Conservation (phyloP, 2,797 vertebrate species). For the Micrastur ruficollis region DNA sequence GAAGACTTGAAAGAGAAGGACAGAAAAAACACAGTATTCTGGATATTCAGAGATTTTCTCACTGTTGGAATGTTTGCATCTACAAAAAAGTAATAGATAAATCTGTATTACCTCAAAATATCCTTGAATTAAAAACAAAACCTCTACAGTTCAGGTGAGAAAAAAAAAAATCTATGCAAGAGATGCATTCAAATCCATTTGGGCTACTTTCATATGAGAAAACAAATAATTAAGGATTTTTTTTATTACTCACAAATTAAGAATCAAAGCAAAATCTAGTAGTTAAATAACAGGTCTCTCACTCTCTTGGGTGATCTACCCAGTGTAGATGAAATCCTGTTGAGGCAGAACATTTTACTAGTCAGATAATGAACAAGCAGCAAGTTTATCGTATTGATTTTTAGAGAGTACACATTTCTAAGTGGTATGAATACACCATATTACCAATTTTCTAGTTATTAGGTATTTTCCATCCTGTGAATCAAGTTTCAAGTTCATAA, state of each 20-base stretch:
- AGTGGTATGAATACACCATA: constrained; percentile 6
- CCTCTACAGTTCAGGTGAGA: neutral
- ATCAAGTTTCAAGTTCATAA: neutral
- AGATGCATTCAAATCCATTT: neutral
- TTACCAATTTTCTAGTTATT: constrained; percentile 11
- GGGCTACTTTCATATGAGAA: neutral
- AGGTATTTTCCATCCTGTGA: neutral
- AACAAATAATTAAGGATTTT: constrained; percentile 20
- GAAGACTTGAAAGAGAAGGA: neutral
- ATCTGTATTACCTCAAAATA: neutral
- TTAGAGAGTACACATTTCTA: constrained; percentile 50
- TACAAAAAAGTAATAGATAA: neutral
- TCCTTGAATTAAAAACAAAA: neutral
- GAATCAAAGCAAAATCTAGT: constrained; percentile 43
- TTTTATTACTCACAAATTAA: constrained; percentile 45
- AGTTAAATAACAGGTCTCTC: constrained; percentile 53
- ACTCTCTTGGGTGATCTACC: constrained; percentile 36
- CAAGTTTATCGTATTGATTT: constrained; percentile 51
- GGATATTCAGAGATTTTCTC: neutral
- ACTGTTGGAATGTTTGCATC: neutral
- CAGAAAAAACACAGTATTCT: neutral
- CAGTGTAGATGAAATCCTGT: constrained; percentile 36
- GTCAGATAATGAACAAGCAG: constrained; percentile 62
- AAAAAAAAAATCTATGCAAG: neutral
- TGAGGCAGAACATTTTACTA: neutral